phyloP scores from a whole-genome alignment of 2,888 invertebrate species.

The Blera fallax region DNA sequence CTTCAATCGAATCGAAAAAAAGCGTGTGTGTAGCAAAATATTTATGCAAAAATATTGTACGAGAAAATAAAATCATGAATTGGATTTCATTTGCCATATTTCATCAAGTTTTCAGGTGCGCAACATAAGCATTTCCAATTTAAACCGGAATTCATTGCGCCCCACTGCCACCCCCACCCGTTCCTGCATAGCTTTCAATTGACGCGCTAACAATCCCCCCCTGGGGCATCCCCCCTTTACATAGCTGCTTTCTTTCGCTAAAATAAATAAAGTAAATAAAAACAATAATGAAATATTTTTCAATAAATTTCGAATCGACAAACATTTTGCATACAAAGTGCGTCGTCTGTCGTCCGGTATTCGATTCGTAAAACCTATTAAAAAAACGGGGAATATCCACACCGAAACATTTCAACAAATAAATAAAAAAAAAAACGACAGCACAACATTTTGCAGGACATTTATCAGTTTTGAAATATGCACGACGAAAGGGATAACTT shows the following conservation, averaged over 20 bases:
- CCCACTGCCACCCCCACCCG: background rate
- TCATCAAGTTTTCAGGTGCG: constrained; percentile 49
- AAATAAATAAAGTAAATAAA: constrained; percentile 54
- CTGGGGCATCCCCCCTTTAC: background rate
- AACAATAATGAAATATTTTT: constrained; percentile 70
- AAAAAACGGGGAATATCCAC: background rate
- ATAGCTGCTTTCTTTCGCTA: constrained; percentile 1
- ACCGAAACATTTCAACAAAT: constrained; percentile 8
- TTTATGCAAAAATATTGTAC: constrained; percentile 42
- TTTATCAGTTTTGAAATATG: constrained; percentile 47
- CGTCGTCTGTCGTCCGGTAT: constrained; percentile 2
- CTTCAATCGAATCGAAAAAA: constrained; percentile 4
- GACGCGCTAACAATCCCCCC: constrained; percentile 49
- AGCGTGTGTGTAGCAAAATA: constrained; percentile 8
- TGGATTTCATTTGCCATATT: constrained; percentile 47
- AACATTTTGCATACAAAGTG: constrained; percentile 68
- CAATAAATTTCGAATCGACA: constrained; percentile 66
- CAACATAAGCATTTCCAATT: constrained; percentile 44
- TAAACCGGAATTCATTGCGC: background rate
- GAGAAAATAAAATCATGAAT: constrained; percentile 19
- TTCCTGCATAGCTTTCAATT: background rate
- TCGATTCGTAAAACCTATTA: background rate
- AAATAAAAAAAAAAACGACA: constrained; percentile 11
- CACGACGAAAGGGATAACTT: background rate
- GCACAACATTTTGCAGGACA: constrained; percentile 36